Evolutionary conservation across 1,140 invertebrate genomes (phyloP), one percentile per base, ranked within the genome.

Genomic region (Aphelenchoides fujianensis): DNA sequence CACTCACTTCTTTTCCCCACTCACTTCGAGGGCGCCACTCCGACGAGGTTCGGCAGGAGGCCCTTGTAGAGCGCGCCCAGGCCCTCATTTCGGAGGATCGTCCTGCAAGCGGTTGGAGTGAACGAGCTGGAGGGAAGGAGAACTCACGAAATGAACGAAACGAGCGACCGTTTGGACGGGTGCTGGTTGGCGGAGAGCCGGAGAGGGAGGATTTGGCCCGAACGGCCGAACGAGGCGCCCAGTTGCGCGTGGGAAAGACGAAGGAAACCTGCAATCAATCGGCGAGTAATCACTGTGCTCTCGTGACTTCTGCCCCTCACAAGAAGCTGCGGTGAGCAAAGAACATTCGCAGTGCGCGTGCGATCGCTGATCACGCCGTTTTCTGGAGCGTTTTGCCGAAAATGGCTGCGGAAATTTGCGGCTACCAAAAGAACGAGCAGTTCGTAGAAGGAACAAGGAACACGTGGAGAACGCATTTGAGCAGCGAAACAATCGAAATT

Each of bases 21-120:
- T 68, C 82, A 89, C 88, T 88, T 87, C 0, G 95, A 97, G 0
- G 97, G 97, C 41, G 95, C 94, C 70, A 99, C 96, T 12, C 97
- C 96, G 70, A 99, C 89, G 71, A 99, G 88, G 86, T 97, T 98
- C 9, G 96, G 95, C 28, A 93, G 93, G 34, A 99, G 88, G 23
- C 97, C 97, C 88, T 97, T 97, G 86, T 98, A 99, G 34, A 98
- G 87, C 53, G 92, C 95, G 70, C 89, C 88, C 0, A 91, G 87
- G 36, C 97, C 96, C 88, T 98, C 97, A 77, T 91, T 91, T 85
- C 94, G 89, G 23, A 97, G 88, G 78, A 98, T 97, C 82, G 94
- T 89, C 85, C 91, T 93, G 68, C 67, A 82, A 79, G 61, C 53
- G n/a, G n/a, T n/a, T n/a, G n/a, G n/a, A n/a, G n/a, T n/a, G n/a